phyloP scores from a whole-genome alignment of 2,888 invertebrate genomes.

The Anorthoa munda region DNA sequence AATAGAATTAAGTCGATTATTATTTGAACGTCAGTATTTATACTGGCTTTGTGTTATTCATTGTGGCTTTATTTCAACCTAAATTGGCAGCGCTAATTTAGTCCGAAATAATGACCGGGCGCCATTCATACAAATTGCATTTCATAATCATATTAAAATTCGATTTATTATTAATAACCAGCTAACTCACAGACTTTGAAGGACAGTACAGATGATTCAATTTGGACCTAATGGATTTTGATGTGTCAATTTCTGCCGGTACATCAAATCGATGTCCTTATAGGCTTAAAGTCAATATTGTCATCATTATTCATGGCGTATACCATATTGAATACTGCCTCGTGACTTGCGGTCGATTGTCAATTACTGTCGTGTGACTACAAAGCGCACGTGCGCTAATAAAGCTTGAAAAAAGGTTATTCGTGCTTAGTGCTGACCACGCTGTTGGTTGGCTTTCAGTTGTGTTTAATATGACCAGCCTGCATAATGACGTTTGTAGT shows the following conservation, averaged over 20 bases:
- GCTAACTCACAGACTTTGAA: neutral
- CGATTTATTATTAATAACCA: constrained; percentile 4
- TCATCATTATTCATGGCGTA: constrained; percentile 84
- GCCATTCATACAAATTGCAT: neutral
- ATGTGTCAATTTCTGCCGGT: constrained; percentile 30
- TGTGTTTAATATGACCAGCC: constrained; percentile 65
- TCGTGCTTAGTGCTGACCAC: constrained; percentile 80
- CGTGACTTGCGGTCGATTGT: constrained; percentile 88
- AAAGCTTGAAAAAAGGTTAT: constrained; percentile 82
- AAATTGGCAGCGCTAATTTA: neutral
- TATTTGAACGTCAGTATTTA: neutral
- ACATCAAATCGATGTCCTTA: constrained; percentile 38
- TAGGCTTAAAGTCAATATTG: constrained; percentile 69
- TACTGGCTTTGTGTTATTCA: too few relatives aligned
- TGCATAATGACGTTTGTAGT: constrained; percentile 65
- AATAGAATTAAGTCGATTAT: neutral
- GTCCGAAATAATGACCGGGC: neutral
- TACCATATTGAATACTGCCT: constrained; percentile 76
- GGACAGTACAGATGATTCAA: constrained; percentile 1
- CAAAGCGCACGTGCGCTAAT: constrained; percentile 82
- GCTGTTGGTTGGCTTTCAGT: constrained; percentile 64
- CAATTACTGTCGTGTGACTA: constrained; percentile 85
- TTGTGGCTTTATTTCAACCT: neutral
- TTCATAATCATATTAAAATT: constrained; percentile 4
- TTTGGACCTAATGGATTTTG: constrained; percentile 35